Evolutionary conservation across 2,888 invertebrate species (phyloP).

Genomic region (Drosophila nr. perissopoda): DNA sequence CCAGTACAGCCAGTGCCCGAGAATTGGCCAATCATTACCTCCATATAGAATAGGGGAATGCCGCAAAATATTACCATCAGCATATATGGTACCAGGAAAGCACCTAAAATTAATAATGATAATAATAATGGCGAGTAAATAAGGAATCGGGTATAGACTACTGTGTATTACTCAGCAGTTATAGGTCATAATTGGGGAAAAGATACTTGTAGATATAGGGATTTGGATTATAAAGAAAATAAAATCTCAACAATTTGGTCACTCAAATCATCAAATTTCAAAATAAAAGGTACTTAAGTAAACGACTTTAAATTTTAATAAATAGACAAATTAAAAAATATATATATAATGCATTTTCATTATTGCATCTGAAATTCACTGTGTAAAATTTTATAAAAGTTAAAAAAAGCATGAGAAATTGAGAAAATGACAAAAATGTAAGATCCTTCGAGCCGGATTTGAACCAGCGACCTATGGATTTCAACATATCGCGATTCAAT

Average conservation of each 20-base stretch:
- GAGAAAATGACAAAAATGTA: constrained; percentile 30
- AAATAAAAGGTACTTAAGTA: background rate
- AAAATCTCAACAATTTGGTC: too few species aligned
- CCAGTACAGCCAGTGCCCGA: constrained; percentile 92
- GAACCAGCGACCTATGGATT: constrained; percentile 82
- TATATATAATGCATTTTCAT: background rate
- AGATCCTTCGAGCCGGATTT: constrained; percentile 79
- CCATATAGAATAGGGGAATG: constrained; percentile 94
- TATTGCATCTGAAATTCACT: background rate
- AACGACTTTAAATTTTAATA: background rate
- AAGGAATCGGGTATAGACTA: background rate
- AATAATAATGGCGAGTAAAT: background rate
- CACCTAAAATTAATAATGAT: constrained; percentile 83
- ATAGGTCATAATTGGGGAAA: background rate
- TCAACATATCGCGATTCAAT: constrained; percentile 62
- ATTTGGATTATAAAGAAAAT: background rate
- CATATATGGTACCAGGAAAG: constrained; percentile 94
- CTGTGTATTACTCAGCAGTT: background rate
- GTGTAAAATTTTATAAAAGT: background rate
- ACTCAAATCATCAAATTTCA: too few species aligned
- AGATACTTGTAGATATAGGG: background rate
- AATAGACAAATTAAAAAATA: too few species aligned
- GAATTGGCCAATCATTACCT: constrained; percentile 94
- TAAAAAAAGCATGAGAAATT: background rate
- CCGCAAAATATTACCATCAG: constrained; percentile 93